Percentiles rank a stretch among this genome's conserved stretches.
These are phyloP conservation scores for Cliona cf. orientalis DNA, from an alignment of 37 sponge, comb jelly and placozoan species.

Conservation along the genomic window DNA sequence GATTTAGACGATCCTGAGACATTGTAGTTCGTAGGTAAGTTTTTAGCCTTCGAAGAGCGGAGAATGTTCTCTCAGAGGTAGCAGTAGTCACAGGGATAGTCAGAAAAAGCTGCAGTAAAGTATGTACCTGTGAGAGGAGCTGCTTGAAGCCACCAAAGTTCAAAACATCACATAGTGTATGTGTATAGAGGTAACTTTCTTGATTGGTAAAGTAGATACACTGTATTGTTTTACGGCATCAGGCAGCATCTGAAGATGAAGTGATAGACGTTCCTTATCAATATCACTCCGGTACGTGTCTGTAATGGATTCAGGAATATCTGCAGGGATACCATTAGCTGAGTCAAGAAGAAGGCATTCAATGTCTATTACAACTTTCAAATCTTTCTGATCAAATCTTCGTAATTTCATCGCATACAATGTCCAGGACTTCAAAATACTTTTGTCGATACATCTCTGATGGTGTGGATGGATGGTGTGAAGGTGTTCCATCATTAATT, in stretches of 20 bases:
- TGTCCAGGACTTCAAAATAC: slow-evolving; percentile 41
- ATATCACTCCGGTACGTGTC: slow-evolving; percentile 6
- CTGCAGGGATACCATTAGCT: slow-evolving; percentile 6
- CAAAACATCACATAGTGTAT: slow-evolving; percentile 16
- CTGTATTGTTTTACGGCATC: slow-evolving; percentile 15
- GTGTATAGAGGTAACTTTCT: slow-evolving; percentile 5
- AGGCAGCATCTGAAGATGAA: slow-evolving; percentile 9
- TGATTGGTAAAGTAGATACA: slow-evolving; percentile 1
- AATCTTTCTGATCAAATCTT: slow-evolving; percentile 36
- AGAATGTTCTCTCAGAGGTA: slow-evolving; percentile 52
- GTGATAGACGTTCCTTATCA: slow-evolving; percentile 1
- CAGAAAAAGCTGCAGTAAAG: slow-evolving; percentile 42
- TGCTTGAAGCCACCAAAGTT: background rate
- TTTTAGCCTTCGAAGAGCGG: slow-evolving; percentile 24
- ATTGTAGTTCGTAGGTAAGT: slow-evolving; percentile 42
- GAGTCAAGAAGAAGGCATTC: slow-evolving; percentile 16
- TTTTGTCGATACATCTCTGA: slow-evolving; percentile 23
- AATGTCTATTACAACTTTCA: slow-evolving; percentile 23
- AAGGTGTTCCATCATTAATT: slow-evolving; percentile 16
- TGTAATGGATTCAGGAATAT: slow-evolving; percentile 14
- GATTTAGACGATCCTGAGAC: slow-evolving; percentile 39
- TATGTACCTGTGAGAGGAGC: slow-evolving; percentile 55
- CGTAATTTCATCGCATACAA: slow-evolving; percentile 16
- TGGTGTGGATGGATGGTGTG: slow-evolving; percentile 11
- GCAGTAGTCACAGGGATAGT: slow-evolving; percentile 63